Conservation (phyloP, 2,888 invertebrate species). For the Piscicola geometra region DNA sequence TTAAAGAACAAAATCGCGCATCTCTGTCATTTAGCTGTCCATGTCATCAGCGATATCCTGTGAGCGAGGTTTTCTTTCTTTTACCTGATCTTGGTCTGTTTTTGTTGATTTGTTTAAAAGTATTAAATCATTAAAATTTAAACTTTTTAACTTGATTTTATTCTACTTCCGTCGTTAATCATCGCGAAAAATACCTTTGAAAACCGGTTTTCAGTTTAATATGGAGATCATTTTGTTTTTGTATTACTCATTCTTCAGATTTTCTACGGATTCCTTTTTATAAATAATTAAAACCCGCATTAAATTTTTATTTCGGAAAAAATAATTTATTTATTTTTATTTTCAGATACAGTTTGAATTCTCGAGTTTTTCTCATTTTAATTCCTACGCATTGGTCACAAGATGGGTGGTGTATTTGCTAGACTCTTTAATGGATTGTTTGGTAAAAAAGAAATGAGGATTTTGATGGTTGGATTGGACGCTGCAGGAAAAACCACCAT, state of each 20-base stretch:
- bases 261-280: too few relatives aligned
- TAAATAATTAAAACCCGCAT: too few relatives aligned
- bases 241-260: neutral
- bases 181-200: neutral
- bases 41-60: conserved; percentile 33
- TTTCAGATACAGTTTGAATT: neutral
- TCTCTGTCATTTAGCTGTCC: conserved; percentile 29
- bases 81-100: conserved; percentile 3
- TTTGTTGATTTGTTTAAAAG: neutral
- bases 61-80: conserved; percentile 20
- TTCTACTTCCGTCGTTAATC: neutral
- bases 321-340: too few relatives aligned
- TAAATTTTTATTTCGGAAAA: too few relatives aligned
- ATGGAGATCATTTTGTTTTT: conserved; percentile 14
- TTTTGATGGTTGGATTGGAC: conserved; percentile 98
- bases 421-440: conserved; percentile 98
- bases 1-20: conserved; percentile 19
- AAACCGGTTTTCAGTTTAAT: neutral
- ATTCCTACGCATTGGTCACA: conserved; percentile 23
- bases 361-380: neutral
- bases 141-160: neutral
- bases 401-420: conserved; percentile 94
- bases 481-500: conserved; percentile 99
- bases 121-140: neutral
- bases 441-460: conserved; percentile 99